Evolutionary conservation across 2,888 invertebrate species (phyloP).

Genomic region (Lordiphosa fenestrarum): DNA sequence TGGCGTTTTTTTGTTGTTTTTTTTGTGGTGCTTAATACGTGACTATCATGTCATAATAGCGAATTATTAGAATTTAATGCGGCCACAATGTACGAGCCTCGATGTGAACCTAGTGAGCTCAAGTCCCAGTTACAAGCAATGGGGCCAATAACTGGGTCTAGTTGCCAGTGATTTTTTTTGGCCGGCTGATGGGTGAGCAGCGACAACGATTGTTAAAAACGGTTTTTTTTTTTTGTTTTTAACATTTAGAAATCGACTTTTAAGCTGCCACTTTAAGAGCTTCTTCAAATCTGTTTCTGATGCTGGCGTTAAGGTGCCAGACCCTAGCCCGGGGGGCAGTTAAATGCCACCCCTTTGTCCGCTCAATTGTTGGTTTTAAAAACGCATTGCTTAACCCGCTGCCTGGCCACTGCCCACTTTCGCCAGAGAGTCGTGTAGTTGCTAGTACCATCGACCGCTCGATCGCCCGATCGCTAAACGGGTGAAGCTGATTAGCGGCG

Average conservation of each 20-base stretch:
- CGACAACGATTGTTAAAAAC: too few species aligned
- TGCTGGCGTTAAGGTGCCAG: slow-evolving; percentile 28
- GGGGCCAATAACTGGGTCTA: slow-evolving; percentile 53
- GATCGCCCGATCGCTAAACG: slow-evolving; percentile 13
- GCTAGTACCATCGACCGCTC: background rate
- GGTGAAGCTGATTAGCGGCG: slow-evolving; percentile 39
- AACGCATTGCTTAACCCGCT: slow-evolving; percentile 20
- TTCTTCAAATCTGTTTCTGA: too few species aligned
- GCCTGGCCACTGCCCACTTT: slow-evolving; percentile 37
- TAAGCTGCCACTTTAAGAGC: background rate
- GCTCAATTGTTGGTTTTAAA: slow-evolving; percentile 24
- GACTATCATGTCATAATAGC: slow-evolving; percentile 75
- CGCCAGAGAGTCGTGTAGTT: slow-evolving; percentile 15
- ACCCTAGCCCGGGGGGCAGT: background rate
- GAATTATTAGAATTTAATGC: slow-evolving; percentile 75
- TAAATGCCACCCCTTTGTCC: slow-evolving; percentile 5
- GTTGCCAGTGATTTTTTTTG: slow-evolving; percentile 9
- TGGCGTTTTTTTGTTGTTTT: slow-evolving; percentile 31
- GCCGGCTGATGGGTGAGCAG: too few species aligned
- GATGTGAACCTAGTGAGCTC: slow-evolving; percentile 19
- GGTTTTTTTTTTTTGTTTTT: too few species aligned
- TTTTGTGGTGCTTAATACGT: slow-evolving; percentile 66
- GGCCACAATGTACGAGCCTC: slow-evolving; percentile 41
- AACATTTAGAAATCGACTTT: background rate
- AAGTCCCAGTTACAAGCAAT: slow-evolving; percentile 35